Evolutionary conservation across 2,888 invertebrate species (phyloP), one percentile per base, ranked within the genome.

Genomic region (Eurois occulta): DNA sequence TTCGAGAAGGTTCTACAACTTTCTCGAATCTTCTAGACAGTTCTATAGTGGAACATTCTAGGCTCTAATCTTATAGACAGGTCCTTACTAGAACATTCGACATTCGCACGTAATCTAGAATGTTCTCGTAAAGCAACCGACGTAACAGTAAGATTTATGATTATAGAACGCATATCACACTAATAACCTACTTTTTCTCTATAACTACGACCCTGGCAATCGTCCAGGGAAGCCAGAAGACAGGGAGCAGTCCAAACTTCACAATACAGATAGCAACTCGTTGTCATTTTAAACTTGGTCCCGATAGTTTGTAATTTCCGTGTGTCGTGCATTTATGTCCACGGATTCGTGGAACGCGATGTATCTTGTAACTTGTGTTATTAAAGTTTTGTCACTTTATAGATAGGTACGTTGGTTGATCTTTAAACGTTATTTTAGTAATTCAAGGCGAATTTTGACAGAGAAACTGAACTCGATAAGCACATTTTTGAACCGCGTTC

Each of bases 291-390:
- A 78, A 81, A 81, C 62, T 78, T 81, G 28, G 28, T 6, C 1
- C 24, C 32, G 46, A 68, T 84, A 75, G 81, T 68, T 82, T 16
- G 71, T 71, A 82, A 82, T 82, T 75, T 82, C 82, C 82, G 75
- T 58, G 62, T 78, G 80, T 78, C 80, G 65, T 28, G 2, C 55
- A 46, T 58, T 80, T 38, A 28, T 67, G 32, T 18, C 3, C 35
- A 35, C 11, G 48, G 16, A 35, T 62, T 35, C 24, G 35, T 35
- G 11, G 55, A 41, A 35, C 58, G 7, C 58, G 69, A 83, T 68
- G 72, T 64, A 78, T 68, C 72, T 78, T 67, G 62, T 58, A 55
- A 55, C 58, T 77, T 65, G 41, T 65, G 38, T 41, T 80, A 38
- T 60, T 46, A 48, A 83, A 81, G 78, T 80, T 83, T 55, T 65